These are phyloP conservation scores for Cryptophagus acutangulus DNA, from an alignment of 2,888 invertebrate genomes.

Conservation along the genomic window DNA sequence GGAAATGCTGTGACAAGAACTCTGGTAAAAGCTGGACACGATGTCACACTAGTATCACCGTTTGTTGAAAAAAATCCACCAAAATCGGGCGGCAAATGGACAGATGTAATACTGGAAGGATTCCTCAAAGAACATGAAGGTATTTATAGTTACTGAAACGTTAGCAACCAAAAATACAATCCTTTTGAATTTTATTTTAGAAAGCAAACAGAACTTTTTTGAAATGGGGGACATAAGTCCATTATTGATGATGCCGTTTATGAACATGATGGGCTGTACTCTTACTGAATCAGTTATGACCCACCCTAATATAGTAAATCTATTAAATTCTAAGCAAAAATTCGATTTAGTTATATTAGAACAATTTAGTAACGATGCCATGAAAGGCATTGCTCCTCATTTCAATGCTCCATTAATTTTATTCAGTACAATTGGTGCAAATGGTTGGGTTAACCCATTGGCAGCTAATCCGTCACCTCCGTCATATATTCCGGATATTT, in stretches of 20 bases:
- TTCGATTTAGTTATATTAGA: conserved; percentile 40
- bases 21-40: conserved; percentile 30
- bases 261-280: conserved; percentile 17
- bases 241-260: conserved; percentile 7
- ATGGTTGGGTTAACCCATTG: conserved; percentile 47
- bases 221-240: not conserved
- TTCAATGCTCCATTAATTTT: conserved; percentile 40
- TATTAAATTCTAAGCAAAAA: conserved; percentile 31
- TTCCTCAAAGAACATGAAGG: conserved; percentile 14
- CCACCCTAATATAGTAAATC: conserved; percentile 15
- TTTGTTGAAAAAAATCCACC: conserved; percentile 25
- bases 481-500: conserved; percentile 50
- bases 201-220: not conserved
- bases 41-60: conserved; percentile 28
- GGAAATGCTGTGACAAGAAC: conserved; percentile 23
- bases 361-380: conserved; percentile 49
- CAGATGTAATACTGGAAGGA: conserved; percentile 20
- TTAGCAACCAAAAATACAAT: not conserved
- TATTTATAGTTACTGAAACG: not conserved
- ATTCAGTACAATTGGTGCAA: conserved; percentile 46
- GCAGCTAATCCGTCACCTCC: conserved; percentile 50
- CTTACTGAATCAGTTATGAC: conserved; percentile 21
- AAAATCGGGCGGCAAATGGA: conserved; percentile 20
- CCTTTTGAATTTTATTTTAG: not conserved
- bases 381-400: conserved; percentile 40